Percentiles rank a stretch among this genome's conserved stretches.
Conservation (phyloP, 2,888 invertebrate genomes). For the Hypomecis atomaria region DNA sequence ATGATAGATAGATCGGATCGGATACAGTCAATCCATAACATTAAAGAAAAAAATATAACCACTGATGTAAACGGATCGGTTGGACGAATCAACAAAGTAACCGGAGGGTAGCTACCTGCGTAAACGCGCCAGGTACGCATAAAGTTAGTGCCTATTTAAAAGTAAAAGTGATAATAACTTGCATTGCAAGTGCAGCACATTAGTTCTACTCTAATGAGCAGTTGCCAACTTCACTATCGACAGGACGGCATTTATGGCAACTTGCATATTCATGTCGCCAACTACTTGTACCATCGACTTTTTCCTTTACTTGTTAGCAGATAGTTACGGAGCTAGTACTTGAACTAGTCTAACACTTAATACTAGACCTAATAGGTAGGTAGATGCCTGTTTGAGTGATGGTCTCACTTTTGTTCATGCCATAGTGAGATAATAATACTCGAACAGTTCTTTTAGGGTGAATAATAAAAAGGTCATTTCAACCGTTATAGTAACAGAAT, state of each 20-base stretch:
- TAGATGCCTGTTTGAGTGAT: not conserved
- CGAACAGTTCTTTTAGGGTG: conserved; percentile 50
- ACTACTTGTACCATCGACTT: conserved; percentile 31
- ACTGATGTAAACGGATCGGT: too few species aligned
- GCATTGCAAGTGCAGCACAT: conserved; percentile 38
- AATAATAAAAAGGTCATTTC: conserved; percentile 63
- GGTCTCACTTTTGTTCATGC: not conserved
- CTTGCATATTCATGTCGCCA: conserved; percentile 41
- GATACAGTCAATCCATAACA: not conserved
- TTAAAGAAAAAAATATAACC: too few species aligned
- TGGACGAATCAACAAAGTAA: too few species aligned
- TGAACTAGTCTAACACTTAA: not conserved
- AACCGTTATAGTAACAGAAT: conserved; percentile 46
- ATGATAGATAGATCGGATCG: not conserved
- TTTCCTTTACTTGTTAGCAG: conserved; percentile 12
- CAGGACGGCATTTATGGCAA: conserved; percentile 36
- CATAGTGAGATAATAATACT: not conserved
- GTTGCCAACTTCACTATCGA: conserved; percentile 30
- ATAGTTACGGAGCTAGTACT: not conserved
- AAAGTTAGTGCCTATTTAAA: conserved; percentile 38
- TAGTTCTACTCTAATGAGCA: conserved; percentile 50
- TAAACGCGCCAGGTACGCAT: conserved; percentile 5
- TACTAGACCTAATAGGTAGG: not conserved
- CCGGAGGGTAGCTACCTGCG: not conserved
- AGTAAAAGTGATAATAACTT: conserved; percentile 49